A percentile compares a stretch with the other conserved stretches of the same genome.
Conservation (phyloP, 1,140 invertebrate species). For the Ips typographus region DNA sequence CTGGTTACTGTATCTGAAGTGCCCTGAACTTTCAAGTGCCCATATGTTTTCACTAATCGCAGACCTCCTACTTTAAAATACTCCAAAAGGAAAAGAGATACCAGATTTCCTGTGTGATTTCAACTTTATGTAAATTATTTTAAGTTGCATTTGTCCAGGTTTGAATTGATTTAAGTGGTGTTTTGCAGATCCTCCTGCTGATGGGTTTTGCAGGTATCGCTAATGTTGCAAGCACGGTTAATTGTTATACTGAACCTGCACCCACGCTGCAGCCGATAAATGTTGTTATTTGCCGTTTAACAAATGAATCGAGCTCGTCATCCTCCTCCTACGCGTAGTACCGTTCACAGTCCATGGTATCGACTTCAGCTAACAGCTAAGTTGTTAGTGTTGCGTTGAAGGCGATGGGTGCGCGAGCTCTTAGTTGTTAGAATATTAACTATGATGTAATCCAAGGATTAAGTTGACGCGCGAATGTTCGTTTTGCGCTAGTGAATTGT, state of each 20-base stretch:
- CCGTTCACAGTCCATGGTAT: constrained; percentile 32
- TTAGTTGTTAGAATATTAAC: constrained; percentile 24
- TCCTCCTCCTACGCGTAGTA: constrained; percentile 35
- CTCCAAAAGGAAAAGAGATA: too few relatives aligned
- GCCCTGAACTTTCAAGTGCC: too few relatives aligned
- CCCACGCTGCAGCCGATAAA: constrained; percentile 26
- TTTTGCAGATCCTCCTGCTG: too few relatives aligned
- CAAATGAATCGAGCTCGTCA: constrained; percentile 33
- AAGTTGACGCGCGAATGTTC: constrained; percentile 16
- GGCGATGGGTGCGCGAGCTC: constrained; percentile 29
- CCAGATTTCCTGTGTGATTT: too few relatives aligned
- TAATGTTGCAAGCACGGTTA: neutral
- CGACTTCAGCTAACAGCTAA: constrained; percentile 21
- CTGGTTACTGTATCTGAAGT: too few relatives aligned
- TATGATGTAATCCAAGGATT: constrained; percentile 36
- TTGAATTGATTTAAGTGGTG: too few relatives aligned
- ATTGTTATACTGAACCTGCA: constrained; percentile 18
- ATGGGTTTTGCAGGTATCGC: too few relatives aligned
- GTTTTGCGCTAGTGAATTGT: constrained; percentile 5
- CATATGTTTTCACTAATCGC: too few relatives aligned
- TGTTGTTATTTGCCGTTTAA: constrained; percentile 31
- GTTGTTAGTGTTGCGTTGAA: constrained; percentile 19
- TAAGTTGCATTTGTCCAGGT: too few relatives aligned
- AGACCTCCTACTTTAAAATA: too few relatives aligned
- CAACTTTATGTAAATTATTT: too few relatives aligned